Base-by-base conservation (phyloP, 2,888 invertebrate genomes). In the Cylloceria caligata region DNA sequence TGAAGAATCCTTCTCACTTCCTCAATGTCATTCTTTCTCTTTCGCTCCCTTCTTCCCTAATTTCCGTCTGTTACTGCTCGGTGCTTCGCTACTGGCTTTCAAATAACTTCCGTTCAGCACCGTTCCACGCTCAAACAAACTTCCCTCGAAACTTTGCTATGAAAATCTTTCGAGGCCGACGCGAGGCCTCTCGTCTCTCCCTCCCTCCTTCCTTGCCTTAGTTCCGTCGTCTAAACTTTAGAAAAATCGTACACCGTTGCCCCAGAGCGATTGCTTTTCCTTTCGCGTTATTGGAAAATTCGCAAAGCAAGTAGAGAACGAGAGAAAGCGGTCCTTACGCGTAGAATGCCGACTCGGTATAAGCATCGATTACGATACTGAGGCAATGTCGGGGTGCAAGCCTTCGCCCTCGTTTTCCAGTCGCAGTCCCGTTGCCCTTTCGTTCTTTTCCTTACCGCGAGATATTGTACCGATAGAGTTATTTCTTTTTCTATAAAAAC, bases 1-100 rank as follows among this genome's bases (percentile, higher is more conserved):
- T 84, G 87, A 88, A 87, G 87, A 87, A 89, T 86, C 74, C 45
- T 75, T 76, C 82, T 74, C 68, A 34, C 64, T 77, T 81, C 78
- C 81, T 80, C 78, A 27, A 24, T 55, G 24, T 84, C 82, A 81
- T 80, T 75, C 76, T 72, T 77, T 64, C 76, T 75, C 80, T 82
- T 49, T 49, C 3, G 11, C 27, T 9, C 6, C 30, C 57, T 60
- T 16, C 19, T 19, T 16, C 16, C 30, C 9, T 16, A 60, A 34
- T 52, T 55, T 55, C 45, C 52, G 27, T 69, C 27, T 45, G 57
- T 27, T 34, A 49, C 55, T 24, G 49, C 60, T 72, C 49, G 67
- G 30, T 80, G 47, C 68, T 76, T 55, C 57, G 71, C 67, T 75
- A 65, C 76, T 60, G 74, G 80, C 79, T 85, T 77, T 83, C 75